These are phyloP conservation scores for Parapsyche elsis DNA, from an alignment of 1,140 invertebrate species.

Conservation along the genomic window DNA sequence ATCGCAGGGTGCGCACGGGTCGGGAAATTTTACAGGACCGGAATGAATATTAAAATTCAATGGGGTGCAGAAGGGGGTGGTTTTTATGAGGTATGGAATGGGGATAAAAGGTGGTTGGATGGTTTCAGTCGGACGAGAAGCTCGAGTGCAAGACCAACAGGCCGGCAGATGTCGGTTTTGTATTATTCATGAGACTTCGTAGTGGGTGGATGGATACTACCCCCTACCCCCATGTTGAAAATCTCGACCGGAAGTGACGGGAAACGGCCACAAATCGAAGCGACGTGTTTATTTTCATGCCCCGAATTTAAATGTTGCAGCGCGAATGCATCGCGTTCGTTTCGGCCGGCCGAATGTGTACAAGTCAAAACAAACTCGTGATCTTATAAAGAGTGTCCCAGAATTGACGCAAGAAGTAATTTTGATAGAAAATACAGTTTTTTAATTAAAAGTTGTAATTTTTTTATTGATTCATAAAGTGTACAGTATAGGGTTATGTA, in stretches of 20 bases:
- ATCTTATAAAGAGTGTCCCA: too few relatives aligned
- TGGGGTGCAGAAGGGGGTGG: background rate
- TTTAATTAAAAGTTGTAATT: too few relatives aligned
- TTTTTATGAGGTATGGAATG: conserved; percentile 38
- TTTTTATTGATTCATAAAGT: too few relatives aligned
- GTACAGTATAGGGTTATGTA: too few relatives aligned
- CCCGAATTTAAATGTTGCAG: background rate
- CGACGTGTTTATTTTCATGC: background rate
- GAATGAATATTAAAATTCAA: conserved; percentile 56
- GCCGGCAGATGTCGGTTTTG: conserved; percentile 40
- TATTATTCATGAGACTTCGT: conserved; percentile 49
- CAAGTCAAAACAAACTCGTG: background rate
- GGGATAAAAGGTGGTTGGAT: background rate
- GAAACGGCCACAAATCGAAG: background rate
- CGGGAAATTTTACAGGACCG: conserved; percentile 3
- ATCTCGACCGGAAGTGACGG: background rate
- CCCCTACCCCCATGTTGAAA: background rate
- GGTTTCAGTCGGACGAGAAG: conserved; percentile 9
- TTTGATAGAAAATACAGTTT: too few relatives aligned
- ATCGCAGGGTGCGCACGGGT: background rate
- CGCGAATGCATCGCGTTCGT: background rate
- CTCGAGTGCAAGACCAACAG: conserved; percentile 45
- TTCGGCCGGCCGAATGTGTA: background rate
- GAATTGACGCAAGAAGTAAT: too few relatives aligned
- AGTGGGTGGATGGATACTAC: background rate